phyloP scores from a whole-genome alignment of 2,113 vertebrate genomes.

The Rattus rattus region DNA sequence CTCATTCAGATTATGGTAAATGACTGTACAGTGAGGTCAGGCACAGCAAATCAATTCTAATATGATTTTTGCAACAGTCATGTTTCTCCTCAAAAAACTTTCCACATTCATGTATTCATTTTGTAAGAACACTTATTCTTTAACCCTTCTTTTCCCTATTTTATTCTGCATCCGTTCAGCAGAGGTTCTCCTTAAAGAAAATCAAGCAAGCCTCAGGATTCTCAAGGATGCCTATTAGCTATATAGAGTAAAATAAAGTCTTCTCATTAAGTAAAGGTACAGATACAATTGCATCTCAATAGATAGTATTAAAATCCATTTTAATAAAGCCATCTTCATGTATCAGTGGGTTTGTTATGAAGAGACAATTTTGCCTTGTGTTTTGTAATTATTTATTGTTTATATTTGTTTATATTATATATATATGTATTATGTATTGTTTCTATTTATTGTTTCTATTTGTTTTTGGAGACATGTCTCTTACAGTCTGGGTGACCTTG shows the following conservation, averaged over 20 bases:
- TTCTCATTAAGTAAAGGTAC: background rate
- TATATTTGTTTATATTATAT: background rate
- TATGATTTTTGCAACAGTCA: conserved; percentile 75
- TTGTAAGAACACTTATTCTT: conserved; percentile 68
- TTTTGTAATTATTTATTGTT: background rate
- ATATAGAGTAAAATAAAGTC: background rate
- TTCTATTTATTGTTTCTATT: background rate
- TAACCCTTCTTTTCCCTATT: background rate
- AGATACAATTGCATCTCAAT: conserved; percentile 7
- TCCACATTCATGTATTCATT: conserved; percentile 74
- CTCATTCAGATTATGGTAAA: conserved; percentile 64
- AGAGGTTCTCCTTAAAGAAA: background rate
- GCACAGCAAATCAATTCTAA: conserved; percentile 74
- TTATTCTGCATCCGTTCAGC: conserved; percentile 24
- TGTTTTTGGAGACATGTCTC: background rate
- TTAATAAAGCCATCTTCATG: background rate
- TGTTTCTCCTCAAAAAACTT: conserved; percentile 73
- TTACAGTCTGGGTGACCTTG: background rate
- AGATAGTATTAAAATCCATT: background rate
- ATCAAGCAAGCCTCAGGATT: background rate
- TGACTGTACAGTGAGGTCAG: conserved; percentile 71
- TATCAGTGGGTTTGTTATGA: background rate
- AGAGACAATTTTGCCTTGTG: background rate
- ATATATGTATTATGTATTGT: too few relatives aligned
- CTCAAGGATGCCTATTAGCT: background rate